Percentiles rank a stretch among this genome's conserved stretches.
Conservation (phyloP, 2,888 invertebrate species). For the Noctua pronuba region DNA sequence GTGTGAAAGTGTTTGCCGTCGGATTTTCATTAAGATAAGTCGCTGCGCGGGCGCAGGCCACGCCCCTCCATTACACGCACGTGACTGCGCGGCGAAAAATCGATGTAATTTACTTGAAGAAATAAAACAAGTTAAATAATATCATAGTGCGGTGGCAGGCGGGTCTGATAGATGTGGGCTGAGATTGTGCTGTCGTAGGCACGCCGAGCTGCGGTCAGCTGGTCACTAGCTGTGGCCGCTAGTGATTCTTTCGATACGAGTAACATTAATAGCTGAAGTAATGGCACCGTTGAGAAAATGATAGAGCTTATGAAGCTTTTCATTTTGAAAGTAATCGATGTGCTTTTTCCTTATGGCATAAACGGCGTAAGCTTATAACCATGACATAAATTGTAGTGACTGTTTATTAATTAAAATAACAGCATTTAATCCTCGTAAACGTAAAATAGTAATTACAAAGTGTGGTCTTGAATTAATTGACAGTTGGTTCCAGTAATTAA, state of each 20-base stretch:
- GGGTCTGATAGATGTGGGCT: constrained; percentile 20
- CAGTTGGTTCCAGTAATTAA: not conserved
- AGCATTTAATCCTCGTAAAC: not conserved
- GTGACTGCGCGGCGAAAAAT: constrained; percentile 57
- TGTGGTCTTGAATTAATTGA: not conserved
- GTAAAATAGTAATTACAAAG: not conserved
- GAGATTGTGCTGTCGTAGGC: constrained; percentile 20
- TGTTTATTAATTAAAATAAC: not conserved
- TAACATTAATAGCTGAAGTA: constrained; percentile 34
- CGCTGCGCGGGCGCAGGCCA: constrained; percentile 66
- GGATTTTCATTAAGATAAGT: constrained; percentile 76
- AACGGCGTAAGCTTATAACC: not conserved
- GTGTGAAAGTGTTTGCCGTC: constrained; percentile 68
- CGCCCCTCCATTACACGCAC: constrained; percentile 65
- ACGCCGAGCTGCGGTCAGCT: constrained; percentile 5
- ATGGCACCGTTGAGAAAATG: constrained; percentile 17
- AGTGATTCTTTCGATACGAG: constrained; percentile 21
- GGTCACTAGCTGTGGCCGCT: constrained; percentile 27
- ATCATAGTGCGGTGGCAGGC: constrained; percentile 42
- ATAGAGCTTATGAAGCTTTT: constrained; percentile 9
- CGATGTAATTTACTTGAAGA: constrained; percentile 56
- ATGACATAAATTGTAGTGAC: not conserved
- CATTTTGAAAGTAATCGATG: not conserved
- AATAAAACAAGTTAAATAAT: constrained; percentile 58
- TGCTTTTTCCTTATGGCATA: not conserved